Percentiles rank a stretch among this genome's conserved stretches.
Conservation (phyloP, 2,888 invertebrate species). For the Penaeus monodon region DNA sequence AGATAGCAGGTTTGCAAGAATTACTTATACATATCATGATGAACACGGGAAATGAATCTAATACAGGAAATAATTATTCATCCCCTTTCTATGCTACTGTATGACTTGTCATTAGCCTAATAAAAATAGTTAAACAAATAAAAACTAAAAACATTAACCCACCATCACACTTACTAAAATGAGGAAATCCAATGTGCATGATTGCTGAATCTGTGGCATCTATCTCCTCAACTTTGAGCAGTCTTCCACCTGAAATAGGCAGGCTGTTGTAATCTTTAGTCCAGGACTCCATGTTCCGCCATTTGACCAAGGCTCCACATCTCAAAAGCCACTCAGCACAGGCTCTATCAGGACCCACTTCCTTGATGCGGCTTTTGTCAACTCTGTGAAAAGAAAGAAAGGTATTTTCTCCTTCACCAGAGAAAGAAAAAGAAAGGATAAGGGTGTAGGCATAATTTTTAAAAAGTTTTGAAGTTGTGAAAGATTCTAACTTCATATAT, state of each 20-base stretch:
- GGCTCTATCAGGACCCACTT: constrained; percentile 87
- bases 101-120: too few species aligned
- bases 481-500: too few species aligned
- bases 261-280: constrained; percentile 82
- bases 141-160: too few species aligned
- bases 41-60: too few species aligned
- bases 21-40: too few species aligned
- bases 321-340: constrained; percentile 96
- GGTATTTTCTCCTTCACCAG: neutral
- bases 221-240: constrained; percentile 77
- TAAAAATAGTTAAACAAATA: too few species aligned
- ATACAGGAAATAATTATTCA: too few species aligned
- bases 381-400: constrained; percentile 46
- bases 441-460: too few species aligned
- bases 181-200: constrained; percentile 85
- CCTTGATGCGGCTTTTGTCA: constrained; percentile 65
- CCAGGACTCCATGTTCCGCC: constrained; percentile 74
- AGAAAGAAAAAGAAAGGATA: neutral
- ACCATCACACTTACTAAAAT: constrained; percentile 73
- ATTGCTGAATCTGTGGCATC: constrained; percentile 86
- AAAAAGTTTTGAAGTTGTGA: too few species aligned
- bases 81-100: too few species aligned
- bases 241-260: constrained; percentile 73
- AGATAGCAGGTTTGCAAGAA: too few species aligned
- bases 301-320: constrained; percentile 88